These are phyloP conservation scores for Drosophila algonquin DNA, from an alignment of 2,888 invertebrate genomes.

Conservation along the genomic window DNA sequence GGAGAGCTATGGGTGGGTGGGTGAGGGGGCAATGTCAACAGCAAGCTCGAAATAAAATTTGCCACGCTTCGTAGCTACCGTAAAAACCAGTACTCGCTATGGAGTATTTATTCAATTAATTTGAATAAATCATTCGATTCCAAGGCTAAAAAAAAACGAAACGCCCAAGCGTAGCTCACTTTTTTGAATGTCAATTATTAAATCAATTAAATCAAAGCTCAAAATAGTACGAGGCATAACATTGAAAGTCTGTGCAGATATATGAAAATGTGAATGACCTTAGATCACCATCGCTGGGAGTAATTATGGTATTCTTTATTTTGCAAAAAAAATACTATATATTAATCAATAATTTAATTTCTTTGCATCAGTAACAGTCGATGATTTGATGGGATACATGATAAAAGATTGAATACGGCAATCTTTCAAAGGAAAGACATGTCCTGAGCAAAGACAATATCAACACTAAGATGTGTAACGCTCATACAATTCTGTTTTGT, in stretches of 20 bases:
- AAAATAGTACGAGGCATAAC: not conserved
- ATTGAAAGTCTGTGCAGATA: slow-evolving; percentile 2
- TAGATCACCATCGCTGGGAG: not conserved
- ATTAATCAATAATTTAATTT: no score
- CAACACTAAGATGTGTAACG: no score
- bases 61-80: slow-evolving; percentile 37
- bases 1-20: not conserved
- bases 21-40: slow-evolving; percentile 33
- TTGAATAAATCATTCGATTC: slow-evolving; percentile 56
- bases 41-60: slow-evolving; percentile 32
- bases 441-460: no score
- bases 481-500: no score
- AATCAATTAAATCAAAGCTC: slow-evolving; percentile 13
- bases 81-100: slow-evolving; percentile 14
- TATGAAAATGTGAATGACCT: not conserved
- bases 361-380: no score
- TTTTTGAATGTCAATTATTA: slow-evolving; percentile 1
- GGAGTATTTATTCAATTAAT: slow-evolving; percentile 41
- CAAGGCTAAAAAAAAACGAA: slow-evolving; percentile 57
- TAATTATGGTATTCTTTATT: not conserved
- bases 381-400: no score
- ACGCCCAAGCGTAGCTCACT: slow-evolving; percentile 41
- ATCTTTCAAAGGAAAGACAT: no score
- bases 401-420: no score
- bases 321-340: no score